phyloP scores from a whole-genome alignment of 1,140 invertebrate species.

The Hyles vespertilio region DNA sequence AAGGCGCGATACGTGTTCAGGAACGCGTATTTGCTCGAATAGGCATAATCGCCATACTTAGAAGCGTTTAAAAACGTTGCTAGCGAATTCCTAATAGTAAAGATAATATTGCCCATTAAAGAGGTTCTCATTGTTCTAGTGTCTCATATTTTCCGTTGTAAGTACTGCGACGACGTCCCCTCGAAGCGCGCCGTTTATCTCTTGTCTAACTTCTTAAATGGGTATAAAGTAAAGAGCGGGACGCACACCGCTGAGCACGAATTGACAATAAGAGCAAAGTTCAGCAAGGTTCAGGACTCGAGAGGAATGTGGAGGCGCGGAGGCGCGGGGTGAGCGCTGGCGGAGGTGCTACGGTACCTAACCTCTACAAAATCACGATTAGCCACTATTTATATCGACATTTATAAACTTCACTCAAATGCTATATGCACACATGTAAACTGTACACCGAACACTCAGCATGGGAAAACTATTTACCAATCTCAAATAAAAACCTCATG shows the following conservation, averaged over 20 bases:
- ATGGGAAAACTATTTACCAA: not conserved
- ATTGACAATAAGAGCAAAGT: slow-evolving; percentile 74
- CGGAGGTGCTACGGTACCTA: slow-evolving; percentile 39
- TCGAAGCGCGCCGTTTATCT: slow-evolving; percentile 42
- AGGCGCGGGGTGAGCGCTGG: slow-evolving; percentile 39
- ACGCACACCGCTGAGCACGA: slow-evolving; percentile 65
- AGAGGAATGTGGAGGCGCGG: slow-evolving; percentile 58
- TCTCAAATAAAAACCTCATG: no score
- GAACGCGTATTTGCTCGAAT: no score
- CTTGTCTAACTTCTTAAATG: slow-evolving; percentile 46
- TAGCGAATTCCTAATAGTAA: no score
- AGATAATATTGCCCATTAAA: slow-evolving; percentile 24
- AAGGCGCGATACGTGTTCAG: no score
- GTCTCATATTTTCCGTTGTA: slow-evolving; percentile 35
- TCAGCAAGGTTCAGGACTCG: slow-evolving; percentile 66
- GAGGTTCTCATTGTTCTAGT: slow-evolving; percentile 18
- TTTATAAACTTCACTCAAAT: slow-evolving; percentile 26
- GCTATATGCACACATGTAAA: slow-evolving; percentile 8
- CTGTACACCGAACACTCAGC: not conserved
- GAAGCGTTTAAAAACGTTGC: no score
- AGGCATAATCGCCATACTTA: no score
- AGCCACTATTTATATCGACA: slow-evolving; percentile 61
- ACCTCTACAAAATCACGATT: slow-evolving; percentile 62
- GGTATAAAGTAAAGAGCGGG: slow-evolving; percentile 48
- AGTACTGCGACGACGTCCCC: slow-evolving; percentile 27